These are phyloP conservation scores for Chalcosyrphus nemorum DNA, from an alignment of 2,888 invertebrate species.

Conservation along the genomic window DNA sequence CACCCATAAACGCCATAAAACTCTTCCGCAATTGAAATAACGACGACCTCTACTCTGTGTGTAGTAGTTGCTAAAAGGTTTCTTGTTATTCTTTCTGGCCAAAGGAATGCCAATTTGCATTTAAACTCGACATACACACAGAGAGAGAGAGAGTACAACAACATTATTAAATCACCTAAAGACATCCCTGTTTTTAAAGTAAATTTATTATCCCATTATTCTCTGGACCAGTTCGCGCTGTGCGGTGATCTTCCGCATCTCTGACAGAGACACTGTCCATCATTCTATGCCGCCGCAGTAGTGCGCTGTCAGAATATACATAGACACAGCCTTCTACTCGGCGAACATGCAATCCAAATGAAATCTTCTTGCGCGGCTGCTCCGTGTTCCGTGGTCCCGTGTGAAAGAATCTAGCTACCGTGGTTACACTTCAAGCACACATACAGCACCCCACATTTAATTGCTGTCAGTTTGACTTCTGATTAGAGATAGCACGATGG, in stretches of 20 bases:
- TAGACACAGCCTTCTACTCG: constrained; percentile 37
- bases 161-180: constrained; percentile 62
- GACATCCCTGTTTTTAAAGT: constrained; percentile 46
- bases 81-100: no score
- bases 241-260: constrained; percentile 59
- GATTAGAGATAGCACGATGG: constrained; percentile 67
- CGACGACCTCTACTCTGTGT: no score
- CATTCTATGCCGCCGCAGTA: constrained; percentile 28
- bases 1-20: constrained; percentile 15
- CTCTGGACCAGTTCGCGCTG: constrained; percentile 26
- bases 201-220: constrained; percentile 67
- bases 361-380: constrained; percentile 49
- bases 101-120: constrained; percentile 62
- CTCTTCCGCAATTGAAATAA: constrained; percentile 28
- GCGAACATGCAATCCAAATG: constrained; percentile 61
- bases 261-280: constrained; percentile 60
- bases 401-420: constrained; percentile 56
- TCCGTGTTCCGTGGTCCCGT: no score
- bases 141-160: no score
- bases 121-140: constrained; percentile 5
- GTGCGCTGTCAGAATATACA: constrained; percentile 57
- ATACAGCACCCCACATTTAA: constrained; percentile 70
- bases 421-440: constrained; percentile 39
- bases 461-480: constrained; percentile 72
- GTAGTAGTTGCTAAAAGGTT: background rate